These are phyloP conservation scores for Sceloporus undulatus DNA, from an alignment of 2,113 vertebrate genomes.

Conservation along the genomic window DNA sequence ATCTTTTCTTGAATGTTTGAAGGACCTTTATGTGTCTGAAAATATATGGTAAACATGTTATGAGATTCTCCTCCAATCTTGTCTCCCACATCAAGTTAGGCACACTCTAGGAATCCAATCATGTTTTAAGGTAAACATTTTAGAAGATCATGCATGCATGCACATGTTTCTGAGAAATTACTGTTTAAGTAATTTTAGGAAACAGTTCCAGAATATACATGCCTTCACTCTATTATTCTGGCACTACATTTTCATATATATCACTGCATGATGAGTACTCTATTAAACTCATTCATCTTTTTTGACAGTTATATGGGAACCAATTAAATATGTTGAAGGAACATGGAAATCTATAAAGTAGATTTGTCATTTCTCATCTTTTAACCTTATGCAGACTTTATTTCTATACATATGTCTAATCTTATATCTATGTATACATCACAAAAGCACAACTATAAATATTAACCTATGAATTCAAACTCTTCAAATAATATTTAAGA, in stretches of 20 bases:
- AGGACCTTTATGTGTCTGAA: not conserved
- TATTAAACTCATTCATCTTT: not conserved
- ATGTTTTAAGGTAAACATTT: not conserved
- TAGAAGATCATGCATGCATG: not conserved
- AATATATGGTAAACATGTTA: not conserved
- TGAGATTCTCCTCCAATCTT: not conserved
- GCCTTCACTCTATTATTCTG: not conserved
- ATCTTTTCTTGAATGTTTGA: not conserved
- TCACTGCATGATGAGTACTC: not conserved
- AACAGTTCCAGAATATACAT: not conserved
- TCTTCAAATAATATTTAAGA: constrained; percentile 1
- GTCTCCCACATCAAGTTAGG: not conserved
- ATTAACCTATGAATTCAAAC: not conserved
- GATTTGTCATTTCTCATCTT: not conserved
- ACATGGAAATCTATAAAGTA: no score
- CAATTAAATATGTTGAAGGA: not conserved
- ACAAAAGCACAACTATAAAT: not conserved
- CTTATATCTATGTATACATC: no score
- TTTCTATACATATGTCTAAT: not conserved
- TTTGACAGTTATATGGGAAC: not conserved
- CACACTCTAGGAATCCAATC: not conserved
- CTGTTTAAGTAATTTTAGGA: not conserved
- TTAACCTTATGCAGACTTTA: not conserved
- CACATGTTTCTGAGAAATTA: not conserved
- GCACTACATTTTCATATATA: not conserved